Evolutionary conservation across 2,113 vertebrate species (phyloP).

Genomic region (Paratilapia polleni): DNA sequence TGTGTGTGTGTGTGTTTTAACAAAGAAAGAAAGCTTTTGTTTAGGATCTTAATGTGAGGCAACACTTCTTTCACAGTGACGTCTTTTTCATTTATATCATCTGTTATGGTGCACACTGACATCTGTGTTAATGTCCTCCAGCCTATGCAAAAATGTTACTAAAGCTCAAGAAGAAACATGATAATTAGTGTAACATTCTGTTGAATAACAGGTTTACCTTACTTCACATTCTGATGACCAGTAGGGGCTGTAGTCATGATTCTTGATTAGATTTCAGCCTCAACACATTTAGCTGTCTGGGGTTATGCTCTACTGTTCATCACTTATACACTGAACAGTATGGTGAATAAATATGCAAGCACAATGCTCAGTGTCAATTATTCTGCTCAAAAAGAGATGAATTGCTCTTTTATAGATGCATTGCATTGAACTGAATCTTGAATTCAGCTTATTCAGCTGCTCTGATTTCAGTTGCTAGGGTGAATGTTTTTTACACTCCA

Average conservation of each 20-base stretch:
- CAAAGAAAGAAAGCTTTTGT: not conserved
- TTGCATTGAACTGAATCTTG: not conserved
- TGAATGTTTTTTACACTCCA: no score
- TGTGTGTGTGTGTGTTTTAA: no score
- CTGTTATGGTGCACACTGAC: not conserved
- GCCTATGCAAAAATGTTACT: not conserved
- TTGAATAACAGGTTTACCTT: not conserved
- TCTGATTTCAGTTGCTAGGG: no score
- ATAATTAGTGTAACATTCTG: not conserved
- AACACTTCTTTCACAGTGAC: not conserved
- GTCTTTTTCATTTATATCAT: not conserved
- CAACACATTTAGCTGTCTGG: not conserved
- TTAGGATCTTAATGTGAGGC: not conserved
- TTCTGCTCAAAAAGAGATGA: not conserved
- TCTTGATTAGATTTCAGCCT: no score
- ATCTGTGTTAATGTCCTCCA: not conserved
- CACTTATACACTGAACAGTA: not conserved
- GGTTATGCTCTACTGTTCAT: not conserved
- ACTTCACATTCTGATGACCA: not conserved
- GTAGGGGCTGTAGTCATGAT: not conserved
- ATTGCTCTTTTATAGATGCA: not conserved
- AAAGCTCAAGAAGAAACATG: not conserved
- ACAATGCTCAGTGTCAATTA: not conserved
- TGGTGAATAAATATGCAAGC: not conserved
- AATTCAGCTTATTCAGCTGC: not conserved